A percentile compares a stretch with the other conserved stretches of the same genome.
Conservation (phyloP, 1,140 invertebrate species). For the Drosophila cardini region DNA sequence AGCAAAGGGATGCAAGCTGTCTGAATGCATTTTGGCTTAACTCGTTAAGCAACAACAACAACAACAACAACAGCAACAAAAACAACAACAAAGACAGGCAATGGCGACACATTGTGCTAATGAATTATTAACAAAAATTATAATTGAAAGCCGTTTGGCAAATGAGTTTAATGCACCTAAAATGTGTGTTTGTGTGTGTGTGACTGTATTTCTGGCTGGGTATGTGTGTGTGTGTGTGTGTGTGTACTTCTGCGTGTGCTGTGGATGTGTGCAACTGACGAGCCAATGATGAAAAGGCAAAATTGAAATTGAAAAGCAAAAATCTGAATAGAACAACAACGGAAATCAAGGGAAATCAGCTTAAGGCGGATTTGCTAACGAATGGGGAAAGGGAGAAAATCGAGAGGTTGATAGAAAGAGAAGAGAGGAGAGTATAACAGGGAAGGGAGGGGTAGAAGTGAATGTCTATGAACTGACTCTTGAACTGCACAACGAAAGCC, state of each 20-base stretch:
- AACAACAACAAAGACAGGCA: conserved; percentile 12
- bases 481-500: conserved; percentile 70
- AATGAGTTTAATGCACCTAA: conserved; percentile 76
- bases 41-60: conserved; percentile 33
- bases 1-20: conserved; percentile 1
- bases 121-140: conserved; percentile 80
- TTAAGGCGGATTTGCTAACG: conserved; percentile 44
- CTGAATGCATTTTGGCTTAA: conserved; percentile 58
- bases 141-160: conserved; percentile 78
- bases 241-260: conserved; percentile 7
- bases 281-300: conserved; percentile 32
- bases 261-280: conserved; percentile 20
- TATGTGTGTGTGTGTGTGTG: conserved; percentile 4
- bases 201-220: background rate
- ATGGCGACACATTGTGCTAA: conserved; percentile 73
- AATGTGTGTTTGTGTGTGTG: background rate
- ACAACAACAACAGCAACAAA: conserved; percentile 21
- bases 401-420: background rate
- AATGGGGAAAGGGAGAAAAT: background rate
- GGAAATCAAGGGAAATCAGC: conserved; percentile 75
- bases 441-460: background rate
- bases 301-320: conserved; percentile 52
- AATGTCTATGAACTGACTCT: conserved; percentile 47
- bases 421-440: too few species aligned
- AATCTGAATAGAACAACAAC: conserved; percentile 27